phyloP scores from a whole-genome alignment of 2,797 vertebrate species.

The Acanthurus lineatus region DNA sequence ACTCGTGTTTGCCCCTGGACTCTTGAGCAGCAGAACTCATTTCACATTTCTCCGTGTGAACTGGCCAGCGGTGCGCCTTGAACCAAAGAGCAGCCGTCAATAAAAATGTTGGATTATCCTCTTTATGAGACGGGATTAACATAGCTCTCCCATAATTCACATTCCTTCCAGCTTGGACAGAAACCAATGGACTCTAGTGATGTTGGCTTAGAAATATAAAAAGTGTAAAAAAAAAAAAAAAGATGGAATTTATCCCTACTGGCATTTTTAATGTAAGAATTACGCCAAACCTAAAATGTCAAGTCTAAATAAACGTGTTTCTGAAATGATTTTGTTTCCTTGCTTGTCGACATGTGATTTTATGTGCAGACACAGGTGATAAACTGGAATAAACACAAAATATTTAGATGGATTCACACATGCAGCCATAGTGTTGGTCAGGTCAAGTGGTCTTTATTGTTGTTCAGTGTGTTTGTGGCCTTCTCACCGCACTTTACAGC shows the following conservation, averaged over 20 bases:
- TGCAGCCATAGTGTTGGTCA: constrained; percentile 77
- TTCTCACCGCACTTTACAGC: constrained; percentile 47
- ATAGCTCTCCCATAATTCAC: constrained; percentile 64
- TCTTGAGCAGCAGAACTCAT: constrained; percentile 14
- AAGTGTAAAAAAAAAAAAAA: neutral
- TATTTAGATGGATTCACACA: constrained; percentile 42
- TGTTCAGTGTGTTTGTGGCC: constrained; percentile 58
- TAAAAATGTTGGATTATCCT: constrained; percentile 74
- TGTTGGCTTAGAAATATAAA: neutral
- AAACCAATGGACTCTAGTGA: neutral
- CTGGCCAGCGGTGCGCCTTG: constrained; percentile 28
- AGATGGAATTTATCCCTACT: neutral
- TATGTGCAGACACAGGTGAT: constrained; percentile 1
- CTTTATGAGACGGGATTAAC: constrained; percentile 74
- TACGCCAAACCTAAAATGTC: neutral
- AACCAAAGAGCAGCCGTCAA: constrained; percentile 54
- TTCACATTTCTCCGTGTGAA: constrained; percentile 48
- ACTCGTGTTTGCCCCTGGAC: neutral
- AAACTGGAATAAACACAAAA: constrained; percentile 8
- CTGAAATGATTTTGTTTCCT: neutral
- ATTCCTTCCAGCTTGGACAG: constrained; percentile 56
- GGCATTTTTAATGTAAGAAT: neutral
- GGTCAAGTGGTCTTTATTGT: constrained; percentile 88
- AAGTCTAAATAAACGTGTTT: neutral
- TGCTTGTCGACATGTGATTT: neutral